These are phyloP conservation scores for Molorchus minor DNA, from an alignment of 2,888 invertebrate species.

Conservation along the genomic window DNA sequence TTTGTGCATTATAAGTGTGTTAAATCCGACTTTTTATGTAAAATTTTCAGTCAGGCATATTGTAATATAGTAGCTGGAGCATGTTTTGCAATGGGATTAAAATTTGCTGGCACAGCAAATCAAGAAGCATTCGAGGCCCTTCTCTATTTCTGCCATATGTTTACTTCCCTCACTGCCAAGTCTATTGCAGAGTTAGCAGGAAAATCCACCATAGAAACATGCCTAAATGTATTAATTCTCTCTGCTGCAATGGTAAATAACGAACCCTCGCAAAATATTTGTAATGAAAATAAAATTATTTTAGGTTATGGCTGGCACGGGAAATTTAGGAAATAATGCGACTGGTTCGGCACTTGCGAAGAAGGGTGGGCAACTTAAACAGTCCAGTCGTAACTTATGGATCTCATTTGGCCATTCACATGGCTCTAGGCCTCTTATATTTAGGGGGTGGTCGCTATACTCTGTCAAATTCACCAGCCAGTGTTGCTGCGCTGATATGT, in stretches of 20 bases:
- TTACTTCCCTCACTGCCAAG: constrained; percentile 74
- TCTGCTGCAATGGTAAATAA: constrained; percentile 78
- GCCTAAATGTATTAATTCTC: constrained; percentile 83
- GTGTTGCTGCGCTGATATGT: constrained; percentile 89
- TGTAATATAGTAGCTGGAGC: constrained; percentile 96
- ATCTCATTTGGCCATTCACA: constrained; percentile 94
- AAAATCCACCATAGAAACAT: constrained; percentile 88
- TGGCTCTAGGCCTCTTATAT: constrained; percentile 92
- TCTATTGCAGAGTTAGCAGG: constrained; percentile 88
- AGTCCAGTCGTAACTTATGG: constrained; percentile 84
- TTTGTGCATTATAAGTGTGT: too few species aligned
- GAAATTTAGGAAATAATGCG: constrained; percentile 85
- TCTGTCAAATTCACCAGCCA: constrained; percentile 80
- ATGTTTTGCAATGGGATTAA: constrained; percentile 91
- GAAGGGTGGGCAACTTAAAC: constrained; percentile 77
- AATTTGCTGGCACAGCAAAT: constrained; percentile 92
- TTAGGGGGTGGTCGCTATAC: constrained; percentile 93
- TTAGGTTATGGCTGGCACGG: constrained; percentile 94
- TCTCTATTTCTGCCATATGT: constrained; percentile 75
- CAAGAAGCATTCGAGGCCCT: constrained; percentile 81
- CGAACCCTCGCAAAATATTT: background rate
- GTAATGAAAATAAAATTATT: constrained; percentile 9
- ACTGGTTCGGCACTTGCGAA: constrained; percentile 84
- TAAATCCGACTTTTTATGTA: constrained; percentile 20
- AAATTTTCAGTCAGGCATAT: constrained; percentile 86